Conservation (phyloP, 2,113 vertebrate species). For the cat (Felis catus) region F.catus_Fca126_mat1.0 CM031419.1:192419501-192420000, state of each 20-base stretch:
- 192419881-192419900: not conserved
- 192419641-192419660: not conserved
- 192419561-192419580: constrained; percentile 65
- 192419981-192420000: not conserved
- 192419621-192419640: constrained; percentile 47
- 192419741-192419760: constrained; percentile 27
- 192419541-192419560: constrained; percentile 67
- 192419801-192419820: not conserved
- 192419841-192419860: not conserved
- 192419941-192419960: not conserved
- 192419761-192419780: constrained; percentile 27
- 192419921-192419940: not conserved
- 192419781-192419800: constrained; percentile 26
- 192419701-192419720: constrained; percentile 24
- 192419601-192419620: constrained; percentile 28
- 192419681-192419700: constrained; percentile 29
- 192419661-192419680: constrained; percentile 56
- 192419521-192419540: constrained; percentile 64
- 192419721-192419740: constrained; percentile 50
- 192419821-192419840: not conserved
- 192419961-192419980: not conserved
- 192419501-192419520: constrained; percentile 69
- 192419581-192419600: constrained; percentile 51
- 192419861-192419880: not conserved
- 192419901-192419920: not conserved